Conservation (phyloP, 2,113 vertebrate genomes). For the Oceanodroma tethys region DNA sequence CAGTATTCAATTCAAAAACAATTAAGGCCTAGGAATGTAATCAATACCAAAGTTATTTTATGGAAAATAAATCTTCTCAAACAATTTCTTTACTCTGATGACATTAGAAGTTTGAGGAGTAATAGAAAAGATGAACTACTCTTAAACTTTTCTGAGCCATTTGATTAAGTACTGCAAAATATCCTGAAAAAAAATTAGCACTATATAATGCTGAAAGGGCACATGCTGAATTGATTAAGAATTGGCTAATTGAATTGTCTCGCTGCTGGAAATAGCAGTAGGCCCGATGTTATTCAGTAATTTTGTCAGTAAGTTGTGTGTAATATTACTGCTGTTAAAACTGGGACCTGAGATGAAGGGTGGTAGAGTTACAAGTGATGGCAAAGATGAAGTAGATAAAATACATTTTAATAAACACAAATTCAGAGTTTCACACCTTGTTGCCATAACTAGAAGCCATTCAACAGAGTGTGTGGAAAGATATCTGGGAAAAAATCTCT, state of each 20-base stretch:
- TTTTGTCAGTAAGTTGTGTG: not conserved
- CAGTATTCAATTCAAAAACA: not conserved
- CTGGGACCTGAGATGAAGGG: not conserved
- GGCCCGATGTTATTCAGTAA: not conserved
- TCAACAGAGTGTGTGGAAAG: not conserved
- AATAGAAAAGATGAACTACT: not conserved
- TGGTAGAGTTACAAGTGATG: not conserved
- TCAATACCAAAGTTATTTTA: not conserved
- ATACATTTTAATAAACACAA: not conserved
- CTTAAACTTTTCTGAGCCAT: not conserved
- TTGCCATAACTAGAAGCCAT: not conserved
- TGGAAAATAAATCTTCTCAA: not conserved
- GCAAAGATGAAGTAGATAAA: not conserved
- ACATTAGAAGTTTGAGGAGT: not conserved
- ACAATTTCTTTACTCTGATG: not conserved
- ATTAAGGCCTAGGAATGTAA: not conserved
- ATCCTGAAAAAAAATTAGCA: not conserved
- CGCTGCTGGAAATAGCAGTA: not conserved
- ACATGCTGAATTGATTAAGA: not conserved
- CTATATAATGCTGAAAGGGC: not conserved
- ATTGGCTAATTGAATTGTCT: not conserved
- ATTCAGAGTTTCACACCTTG: not conserved
- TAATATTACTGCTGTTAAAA: not conserved
- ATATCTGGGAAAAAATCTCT: not conserved
- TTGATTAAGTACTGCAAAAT: not conserved